Base-by-base conservation (phyloP, 1,140 invertebrate genomes). In the Meloidogyne hapla region DNA sequence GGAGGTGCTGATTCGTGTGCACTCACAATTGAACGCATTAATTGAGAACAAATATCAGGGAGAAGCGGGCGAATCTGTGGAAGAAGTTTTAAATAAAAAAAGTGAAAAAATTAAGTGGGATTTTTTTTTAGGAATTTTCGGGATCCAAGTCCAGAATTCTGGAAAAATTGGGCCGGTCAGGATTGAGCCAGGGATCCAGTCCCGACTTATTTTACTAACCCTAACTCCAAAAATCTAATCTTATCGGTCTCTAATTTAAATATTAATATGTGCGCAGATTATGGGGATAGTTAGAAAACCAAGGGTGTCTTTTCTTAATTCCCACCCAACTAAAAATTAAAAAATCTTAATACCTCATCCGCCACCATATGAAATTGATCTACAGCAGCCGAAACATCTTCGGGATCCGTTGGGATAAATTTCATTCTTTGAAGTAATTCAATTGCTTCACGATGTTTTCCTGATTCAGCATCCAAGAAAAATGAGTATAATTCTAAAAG, bases 21-120 rank as follows among this genome's bases (percentile, higher is more conserved):
- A 56, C 26, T 61, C 8, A 84, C 81, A 45, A 84, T 25, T 4
- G 67, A 56, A 42, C 75, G 71, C 79, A 82, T 81, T 28, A 80
- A 65, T 13, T 72, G 64, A 23, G 69, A 25, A 21, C 48, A 81
- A 38, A 82, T 21, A 40, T 82, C 82, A 13, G 78, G 82, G 8
- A 82, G 56, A 8, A 82, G 18, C 9, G 70, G 38, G 4, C 76
- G 69, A 25, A 82, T 77, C 75, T 82, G 65, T 79, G 0, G 0
- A 63, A 2, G 23, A n/a, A 64, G 61, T 61, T 18, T 40, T 48
- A 21, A 26, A 26, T n/a, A 45, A 68, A 21, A 21, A 68, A 33
- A 40, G 9, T 72, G 9, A 13, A 1, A 61, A 65, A 72, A 10
- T 5, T 70, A 48, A 48, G n/a, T n/a, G n/a, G n/a, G n/a, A n/a